These are phyloP conservation scores for Steinernema scapterisci DNA, from an alignment of 2,888 invertebrate genomes.

Conservation along the genomic window DNA sequence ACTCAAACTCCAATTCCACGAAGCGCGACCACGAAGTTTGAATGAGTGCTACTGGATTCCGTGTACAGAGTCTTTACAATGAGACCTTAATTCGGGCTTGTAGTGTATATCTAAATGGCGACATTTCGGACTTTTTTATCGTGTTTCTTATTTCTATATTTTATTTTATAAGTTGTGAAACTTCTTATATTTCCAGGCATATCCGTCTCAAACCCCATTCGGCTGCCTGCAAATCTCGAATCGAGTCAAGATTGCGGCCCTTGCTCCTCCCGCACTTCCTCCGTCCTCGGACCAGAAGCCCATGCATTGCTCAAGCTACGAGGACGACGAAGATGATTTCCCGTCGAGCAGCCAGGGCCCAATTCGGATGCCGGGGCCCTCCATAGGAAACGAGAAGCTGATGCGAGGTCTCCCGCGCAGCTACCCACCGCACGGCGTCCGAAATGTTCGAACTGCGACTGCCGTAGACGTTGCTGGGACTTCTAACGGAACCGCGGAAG, in stretches of 20 bases:
- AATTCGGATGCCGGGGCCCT: neutral
- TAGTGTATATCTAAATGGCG: no score
- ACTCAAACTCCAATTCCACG: no score
- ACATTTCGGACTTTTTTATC: no score
- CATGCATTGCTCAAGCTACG: neutral
- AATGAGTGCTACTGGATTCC: no score
- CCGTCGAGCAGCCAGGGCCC: neutral
- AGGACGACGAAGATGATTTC: neutral
- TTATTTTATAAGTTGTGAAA: no score
- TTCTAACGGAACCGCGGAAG: neutral
- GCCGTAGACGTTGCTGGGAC: slow-evolving; percentile 11
- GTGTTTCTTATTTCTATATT: no score
- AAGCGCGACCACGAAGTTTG: no score
- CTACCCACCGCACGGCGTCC: neutral
- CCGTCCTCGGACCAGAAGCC: neutral
- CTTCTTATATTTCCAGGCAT: no score
- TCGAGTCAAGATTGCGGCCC: neutral
- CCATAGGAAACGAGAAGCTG: neutral
- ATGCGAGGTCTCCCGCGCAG: slow-evolving; percentile 7
- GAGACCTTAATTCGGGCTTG: no score
- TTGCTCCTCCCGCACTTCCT: neutral
- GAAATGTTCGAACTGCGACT: neutral
- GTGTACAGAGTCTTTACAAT: no score
- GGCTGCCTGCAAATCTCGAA: no score
- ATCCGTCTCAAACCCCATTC: no score